A percentile compares a stretch with the other conserved stretches of the same genome.
Evolutionary conservation across 2,888 invertebrate species (phyloP).

Genomic region (Xylota segnis): DNA sequence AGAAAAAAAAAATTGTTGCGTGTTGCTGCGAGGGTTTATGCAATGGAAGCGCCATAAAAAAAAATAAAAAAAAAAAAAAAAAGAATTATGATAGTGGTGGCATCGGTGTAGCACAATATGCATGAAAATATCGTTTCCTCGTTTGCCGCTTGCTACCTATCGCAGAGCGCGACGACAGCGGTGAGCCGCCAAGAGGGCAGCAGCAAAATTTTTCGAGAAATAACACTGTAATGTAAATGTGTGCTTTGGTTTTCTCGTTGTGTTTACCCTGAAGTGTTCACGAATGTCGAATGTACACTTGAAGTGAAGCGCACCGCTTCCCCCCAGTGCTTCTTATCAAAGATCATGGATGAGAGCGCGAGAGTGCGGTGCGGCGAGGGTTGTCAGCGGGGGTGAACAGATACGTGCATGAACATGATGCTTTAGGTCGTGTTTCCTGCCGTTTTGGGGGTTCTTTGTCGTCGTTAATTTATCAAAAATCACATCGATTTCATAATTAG

Average conservation of each 20-base stretch:
- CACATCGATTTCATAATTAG: conserved; percentile 56
- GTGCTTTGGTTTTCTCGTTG: conserved; percentile 53
- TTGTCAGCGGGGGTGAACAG: conserved; percentile 31
- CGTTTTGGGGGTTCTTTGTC: conserved; percentile 3
- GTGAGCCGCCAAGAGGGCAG: conserved; percentile 51
- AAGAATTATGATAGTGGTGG: conserved; percentile 57
- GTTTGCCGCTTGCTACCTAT: conserved; percentile 63
- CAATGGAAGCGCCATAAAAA: conserved; percentile 74
- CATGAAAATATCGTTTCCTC: conserved; percentile 74
- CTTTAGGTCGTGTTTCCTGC: neutral
- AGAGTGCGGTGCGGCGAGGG: conserved; percentile 3
- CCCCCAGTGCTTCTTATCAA: conserved; percentile 53
- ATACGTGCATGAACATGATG: conserved; percentile 29
- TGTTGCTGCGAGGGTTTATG: conserved; percentile 75
- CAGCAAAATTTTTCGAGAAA: conserved; percentile 52
- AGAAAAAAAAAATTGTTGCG: conserved; percentile 69
- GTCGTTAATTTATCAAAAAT: conserved; percentile 50
- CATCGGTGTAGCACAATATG: conserved; percentile 63
- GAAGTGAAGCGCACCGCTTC: conserved; percentile 27
- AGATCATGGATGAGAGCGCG: conserved; percentile 15
- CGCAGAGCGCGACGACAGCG: conserved; percentile 6
- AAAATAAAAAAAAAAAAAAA: conserved; percentile 56
- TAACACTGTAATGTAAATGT: conserved; percentile 50
- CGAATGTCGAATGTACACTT: conserved; percentile 35
- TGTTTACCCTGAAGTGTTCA: conserved; percentile 66